Conservation (phyloP, 2,888 invertebrate genomes). For the Dynastes grantii region DNA sequence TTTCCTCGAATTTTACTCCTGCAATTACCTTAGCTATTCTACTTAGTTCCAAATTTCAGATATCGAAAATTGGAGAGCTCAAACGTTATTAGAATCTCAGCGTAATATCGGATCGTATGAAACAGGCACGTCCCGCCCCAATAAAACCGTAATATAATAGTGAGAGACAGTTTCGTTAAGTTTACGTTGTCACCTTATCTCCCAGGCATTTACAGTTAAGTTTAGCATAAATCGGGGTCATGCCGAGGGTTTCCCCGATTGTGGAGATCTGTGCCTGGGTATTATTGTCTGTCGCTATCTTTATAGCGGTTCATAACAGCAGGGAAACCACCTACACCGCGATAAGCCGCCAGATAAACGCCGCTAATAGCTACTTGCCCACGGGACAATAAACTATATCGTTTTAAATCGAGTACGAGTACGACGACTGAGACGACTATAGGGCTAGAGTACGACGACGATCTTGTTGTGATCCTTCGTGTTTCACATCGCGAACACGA, state of each 20-base stretch:
- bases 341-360: conserved; percentile 59
- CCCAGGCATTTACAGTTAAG: conserved; percentile 43
- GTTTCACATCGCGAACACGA: conserved; percentile 36
- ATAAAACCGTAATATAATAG: conserved; percentile 27
- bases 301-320: conserved; percentile 57
- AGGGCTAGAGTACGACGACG: conserved; percentile 11
- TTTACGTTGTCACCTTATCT: conserved; percentile 51
- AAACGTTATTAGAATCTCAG: background rate
- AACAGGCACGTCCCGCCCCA: conserved; percentile 25
- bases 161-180: conserved; percentile 43
- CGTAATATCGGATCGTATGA: background rate
- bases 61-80: conserved; percentile 2
- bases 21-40: background rate
- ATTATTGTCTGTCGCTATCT: conserved; percentile 56
- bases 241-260: conserved; percentile 45
- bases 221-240: conserved; percentile 49
- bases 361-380: conserved; percentile 57
- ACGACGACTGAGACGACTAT: conserved; percentile 4
- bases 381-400: conserved; percentile 53
- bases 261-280: conserved; percentile 40
- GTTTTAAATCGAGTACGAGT: conserved; percentile 45
- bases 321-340: conserved; percentile 57
- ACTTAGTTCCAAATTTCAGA: background rate
- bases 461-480: conserved; percentile 44
- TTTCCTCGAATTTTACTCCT: background rate